Percentiles rank a stretch among this genome's conserved stretches.
Conservation (phyloP, 2,888 invertebrate genomes). For the Mythimna pallens region DNA sequence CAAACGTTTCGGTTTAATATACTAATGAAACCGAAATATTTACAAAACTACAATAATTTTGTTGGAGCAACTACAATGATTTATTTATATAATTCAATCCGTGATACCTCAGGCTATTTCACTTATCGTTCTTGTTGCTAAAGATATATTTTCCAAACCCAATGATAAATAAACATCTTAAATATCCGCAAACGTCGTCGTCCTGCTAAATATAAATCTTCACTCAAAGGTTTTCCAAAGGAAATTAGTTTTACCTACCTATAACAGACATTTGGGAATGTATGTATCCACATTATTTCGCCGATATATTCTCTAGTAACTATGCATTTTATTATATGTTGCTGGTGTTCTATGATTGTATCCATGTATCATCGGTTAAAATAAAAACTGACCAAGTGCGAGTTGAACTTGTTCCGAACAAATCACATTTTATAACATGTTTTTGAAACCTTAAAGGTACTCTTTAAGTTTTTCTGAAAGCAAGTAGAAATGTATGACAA, state of each 20-base stretch:
- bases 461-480: no score
- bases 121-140: constrained; percentile 1
- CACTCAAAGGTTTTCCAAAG: constrained; percentile 28
- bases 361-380: neutral
- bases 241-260: constrained; percentile 42
- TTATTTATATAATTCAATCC: constrained; percentile 22
- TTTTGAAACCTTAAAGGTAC: no score
- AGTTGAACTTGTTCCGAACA: no score
- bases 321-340: neutral
- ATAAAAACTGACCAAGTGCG: neutral
- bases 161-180: constrained; percentile 25
- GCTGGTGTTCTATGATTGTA: neutral
- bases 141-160: constrained; percentile 20
- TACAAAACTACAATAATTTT: constrained; percentile 3
- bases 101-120: constrained; percentile 10
- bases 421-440: no score
- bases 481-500: no score
- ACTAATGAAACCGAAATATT: neutral
- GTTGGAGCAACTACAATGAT: constrained; percentile 15
- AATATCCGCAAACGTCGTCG: constrained; percentile 26
- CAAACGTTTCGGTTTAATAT: no score
- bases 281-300: neutral
- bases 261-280: neutral
- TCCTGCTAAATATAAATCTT: constrained; percentile 38
- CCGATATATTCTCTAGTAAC: neutral